Conservation (phyloP, 2,113 vertebrate species). For the Rousettus leschenaultii region DNA sequence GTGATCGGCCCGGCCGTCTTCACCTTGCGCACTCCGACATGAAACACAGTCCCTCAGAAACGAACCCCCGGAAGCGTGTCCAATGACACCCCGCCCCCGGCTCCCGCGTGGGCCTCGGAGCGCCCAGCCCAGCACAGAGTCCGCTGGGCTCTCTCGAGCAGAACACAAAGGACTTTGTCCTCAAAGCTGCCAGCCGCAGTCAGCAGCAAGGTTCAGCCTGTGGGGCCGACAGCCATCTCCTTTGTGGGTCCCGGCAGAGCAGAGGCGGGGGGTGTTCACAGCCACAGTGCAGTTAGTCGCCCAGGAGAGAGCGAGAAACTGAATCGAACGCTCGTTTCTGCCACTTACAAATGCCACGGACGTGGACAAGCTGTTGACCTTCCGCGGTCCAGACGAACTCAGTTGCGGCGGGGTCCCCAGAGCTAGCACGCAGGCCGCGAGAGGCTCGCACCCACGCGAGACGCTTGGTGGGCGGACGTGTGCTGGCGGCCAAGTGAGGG, state of each 20-base stretch:
- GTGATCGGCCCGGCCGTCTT: not conserved
- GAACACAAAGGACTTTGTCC: no score
- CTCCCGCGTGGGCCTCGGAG: not conserved
- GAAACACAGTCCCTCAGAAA: not conserved
- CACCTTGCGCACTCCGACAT: not conserved
- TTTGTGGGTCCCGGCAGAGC: not conserved
- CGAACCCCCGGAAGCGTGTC: not conserved
- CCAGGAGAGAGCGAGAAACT: not conserved
- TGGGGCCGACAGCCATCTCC: no score
- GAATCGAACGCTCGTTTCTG: not conserved
- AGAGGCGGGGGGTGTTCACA: not conserved
- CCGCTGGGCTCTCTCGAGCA: not conserved
- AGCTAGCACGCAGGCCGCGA: no score
- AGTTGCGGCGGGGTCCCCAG: not conserved
- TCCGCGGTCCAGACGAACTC: not conserved
- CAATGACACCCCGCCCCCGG: not conserved
- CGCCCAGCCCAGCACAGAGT: not conserved
- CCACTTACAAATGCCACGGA: not conserved
- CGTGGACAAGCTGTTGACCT: not conserved
- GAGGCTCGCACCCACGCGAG: no score
- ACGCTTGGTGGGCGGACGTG: not conserved
- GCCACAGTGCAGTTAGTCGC: not conserved
- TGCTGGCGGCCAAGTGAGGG: not conserved
- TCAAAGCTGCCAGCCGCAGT: not conserved
- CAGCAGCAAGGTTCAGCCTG: not conserved